phyloP scores from a whole-genome alignment of 2,888 invertebrate genomes.

The Stenurella melanura region DNA sequence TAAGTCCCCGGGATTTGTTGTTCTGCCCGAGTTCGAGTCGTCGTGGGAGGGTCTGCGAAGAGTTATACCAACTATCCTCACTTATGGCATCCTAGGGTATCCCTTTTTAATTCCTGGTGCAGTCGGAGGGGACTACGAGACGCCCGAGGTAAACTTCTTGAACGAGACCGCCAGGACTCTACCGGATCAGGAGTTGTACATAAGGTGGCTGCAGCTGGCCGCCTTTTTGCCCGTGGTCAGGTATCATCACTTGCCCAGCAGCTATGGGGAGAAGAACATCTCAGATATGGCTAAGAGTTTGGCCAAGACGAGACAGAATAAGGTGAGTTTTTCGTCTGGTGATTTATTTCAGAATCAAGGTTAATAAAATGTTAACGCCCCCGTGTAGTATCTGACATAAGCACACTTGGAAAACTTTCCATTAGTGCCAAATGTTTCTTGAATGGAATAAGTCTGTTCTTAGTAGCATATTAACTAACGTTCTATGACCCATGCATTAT shows the following conservation, averaged over 20 bases:
- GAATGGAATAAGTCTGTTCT: too few relatives aligned
- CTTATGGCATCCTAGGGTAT: slow-evolving; percentile 93
- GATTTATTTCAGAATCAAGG: too few relatives aligned
- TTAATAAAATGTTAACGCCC: too few relatives aligned
- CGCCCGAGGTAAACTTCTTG: slow-evolving; percentile 75
- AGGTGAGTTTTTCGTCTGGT: slow-evolving; percentile 73
- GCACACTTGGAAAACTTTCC: too few relatives aligned
- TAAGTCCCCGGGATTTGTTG: slow-evolving; percentile 89
- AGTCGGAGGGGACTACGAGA: slow-evolving; percentile 91
- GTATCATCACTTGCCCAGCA: slow-evolving; percentile 92
- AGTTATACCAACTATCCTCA: slow-evolving; percentile 90
- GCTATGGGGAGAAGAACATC: slow-evolving; percentile 86
- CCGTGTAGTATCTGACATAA: too few relatives aligned
- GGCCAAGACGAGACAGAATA: slow-evolving; percentile 83
- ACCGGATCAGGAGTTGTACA: slow-evolving; percentile 88
- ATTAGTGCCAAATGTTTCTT: too few relatives aligned
- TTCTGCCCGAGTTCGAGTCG: slow-evolving; percentile 89
- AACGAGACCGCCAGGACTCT: slow-evolving; percentile 74
- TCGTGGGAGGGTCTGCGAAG: slow-evolving; percentile 85
- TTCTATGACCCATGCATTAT: too few relatives aligned
- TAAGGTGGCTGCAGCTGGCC: slow-evolving; percentile 93
- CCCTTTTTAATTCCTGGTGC: slow-evolving; percentile 95
- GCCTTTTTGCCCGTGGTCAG: slow-evolving; percentile 94
- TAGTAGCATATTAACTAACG: too few relatives aligned
- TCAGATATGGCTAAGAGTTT: slow-evolving; percentile 86